Evolutionary conservation across 2,797 vertebrate species (phyloP), one percentile per base, ranked within the genome.

Genomic region (Xerus rutilus): DNA sequence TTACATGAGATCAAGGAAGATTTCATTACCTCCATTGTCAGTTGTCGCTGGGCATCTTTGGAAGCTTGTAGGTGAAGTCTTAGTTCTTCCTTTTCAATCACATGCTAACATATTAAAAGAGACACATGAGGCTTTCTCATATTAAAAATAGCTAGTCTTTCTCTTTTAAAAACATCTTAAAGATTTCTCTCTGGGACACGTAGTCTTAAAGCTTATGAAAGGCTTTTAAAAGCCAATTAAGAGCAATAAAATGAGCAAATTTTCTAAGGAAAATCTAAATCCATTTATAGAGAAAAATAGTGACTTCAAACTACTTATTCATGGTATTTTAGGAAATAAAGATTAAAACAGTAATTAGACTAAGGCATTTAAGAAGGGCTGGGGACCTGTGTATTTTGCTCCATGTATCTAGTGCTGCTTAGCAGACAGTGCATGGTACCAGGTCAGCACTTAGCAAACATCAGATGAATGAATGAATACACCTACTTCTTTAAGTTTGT

Each of bases 1-100:
- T 65, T 17, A 74, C 3, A 81, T 9, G 67, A 70, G 39, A 89
- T 39, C 79, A 96, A 79, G 93, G 3, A 96, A 96, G 35, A 10
- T n/a, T 92, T 35, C 72, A 83, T 73, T 98, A 99, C 99, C 99
- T 99, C 99, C 95, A 99, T 99, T 20, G 99, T 99, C 92, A 99
- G 99, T 84, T 99, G 99, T 72, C 99, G 98, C 98, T 99, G 99
- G 93, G 99, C 99, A 45, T 99, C 99, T 98, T 99, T 99, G 94
- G 99, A 99, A 85, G 99, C 99, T 97, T 99, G 99, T 79, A 99
- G 98, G 95, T 99, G 99, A 98, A 99, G 99, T 98, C 99, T 99
- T 95, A 99, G 98, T 97, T 99, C 99, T 96, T 99, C 99, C 89
- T 99, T 99, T 98, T 99, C 99, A 98, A 99, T 98, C 43, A 99